These are phyloP conservation scores for Perdix hodgsoniae DNA, from an alignment of 2,797 vertebrate genomes.

Conservation along the genomic window DNA sequence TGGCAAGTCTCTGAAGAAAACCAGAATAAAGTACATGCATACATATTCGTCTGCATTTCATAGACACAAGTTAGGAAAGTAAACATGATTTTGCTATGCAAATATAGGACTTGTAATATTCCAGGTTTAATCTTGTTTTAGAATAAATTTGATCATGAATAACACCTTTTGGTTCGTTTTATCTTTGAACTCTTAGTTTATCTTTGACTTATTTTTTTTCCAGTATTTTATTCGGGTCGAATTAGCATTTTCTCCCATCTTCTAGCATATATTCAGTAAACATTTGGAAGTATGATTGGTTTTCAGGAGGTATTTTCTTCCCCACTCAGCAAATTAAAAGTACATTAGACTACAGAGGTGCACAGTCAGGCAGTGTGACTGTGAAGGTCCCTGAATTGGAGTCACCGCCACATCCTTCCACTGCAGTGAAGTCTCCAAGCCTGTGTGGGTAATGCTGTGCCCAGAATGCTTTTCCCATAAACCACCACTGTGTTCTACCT, in stretches of 20 bases:
- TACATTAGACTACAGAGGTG: not conserved
- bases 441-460: not conserved
- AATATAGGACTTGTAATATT: not conserved
- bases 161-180: not conserved
- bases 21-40: not conserved
- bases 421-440: not conserved
- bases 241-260: not conserved
- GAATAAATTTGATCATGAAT: not conserved
- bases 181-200: not conserved
- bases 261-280: not conserved
- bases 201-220: not conserved
- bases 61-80: not conserved
- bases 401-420: slow-evolving; percentile 12
- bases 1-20: not conserved
- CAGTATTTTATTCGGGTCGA: not conserved
- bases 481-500: not conserved
- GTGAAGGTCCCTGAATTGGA: not conserved
- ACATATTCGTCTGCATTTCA: not conserved
- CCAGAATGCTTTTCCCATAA: not conserved
- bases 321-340: not conserved
- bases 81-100: not conserved
- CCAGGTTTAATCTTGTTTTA: not conserved
- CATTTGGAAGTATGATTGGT: not conserved
- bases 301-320: slow-evolving; percentile 19
- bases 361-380: not conserved